Percentiles rank a stretch among this genome's conserved stretches.
Evolutionary conservation across 2,888 invertebrate species (phyloP).

Genomic region (Arge pagana): DNA sequence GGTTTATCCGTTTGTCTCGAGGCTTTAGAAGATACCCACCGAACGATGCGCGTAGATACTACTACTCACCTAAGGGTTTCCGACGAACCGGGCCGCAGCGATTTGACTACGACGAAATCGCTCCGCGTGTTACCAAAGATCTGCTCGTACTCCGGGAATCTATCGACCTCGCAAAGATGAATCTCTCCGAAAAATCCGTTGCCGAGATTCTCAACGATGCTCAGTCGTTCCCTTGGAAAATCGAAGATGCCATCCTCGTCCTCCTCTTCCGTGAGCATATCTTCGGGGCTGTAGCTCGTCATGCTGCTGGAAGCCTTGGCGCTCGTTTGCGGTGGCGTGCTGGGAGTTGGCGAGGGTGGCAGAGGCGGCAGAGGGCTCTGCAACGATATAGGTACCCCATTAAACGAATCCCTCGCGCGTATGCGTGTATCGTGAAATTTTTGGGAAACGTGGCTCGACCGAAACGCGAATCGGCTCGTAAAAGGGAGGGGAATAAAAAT

Average conservation of each 20-base stretch:
- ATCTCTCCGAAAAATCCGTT: constrained; percentile 78
- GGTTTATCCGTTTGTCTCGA: too few species aligned
- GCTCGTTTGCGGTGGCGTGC: constrained; percentile 56
- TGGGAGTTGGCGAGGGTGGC: constrained; percentile 56
- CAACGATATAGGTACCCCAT: too few species aligned
- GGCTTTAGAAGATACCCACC: too few species aligned
- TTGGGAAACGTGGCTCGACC: too few species aligned
- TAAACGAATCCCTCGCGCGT: too few species aligned
- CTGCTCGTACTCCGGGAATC: constrained; percentile 53
- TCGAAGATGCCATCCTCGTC: constrained; percentile 58
- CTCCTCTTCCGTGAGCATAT: constrained; percentile 61
- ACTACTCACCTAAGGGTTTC: constrained; percentile 60
- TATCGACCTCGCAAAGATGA: constrained; percentile 68
- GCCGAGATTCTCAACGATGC: constrained; percentile 77
- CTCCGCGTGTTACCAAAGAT: constrained; percentile 47
- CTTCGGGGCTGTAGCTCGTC: constrained; percentile 57
- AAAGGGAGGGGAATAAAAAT: too few species aligned
- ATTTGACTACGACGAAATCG: constrained; percentile 74
- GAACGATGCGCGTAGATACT: too few species aligned
- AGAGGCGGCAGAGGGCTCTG: constrained; percentile 55
- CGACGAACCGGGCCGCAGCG: constrained; percentile 66
- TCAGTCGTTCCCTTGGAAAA: constrained; percentile 74
- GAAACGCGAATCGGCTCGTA: too few species aligned
- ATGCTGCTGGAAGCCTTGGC: constrained; percentile 56
- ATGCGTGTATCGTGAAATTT: too few species aligned